Evolutionary conservation across 2,888 invertebrate species (phyloP), one percentile per base, ranked within the genome.

Genomic region (Sclerodermus sp.): DNA sequence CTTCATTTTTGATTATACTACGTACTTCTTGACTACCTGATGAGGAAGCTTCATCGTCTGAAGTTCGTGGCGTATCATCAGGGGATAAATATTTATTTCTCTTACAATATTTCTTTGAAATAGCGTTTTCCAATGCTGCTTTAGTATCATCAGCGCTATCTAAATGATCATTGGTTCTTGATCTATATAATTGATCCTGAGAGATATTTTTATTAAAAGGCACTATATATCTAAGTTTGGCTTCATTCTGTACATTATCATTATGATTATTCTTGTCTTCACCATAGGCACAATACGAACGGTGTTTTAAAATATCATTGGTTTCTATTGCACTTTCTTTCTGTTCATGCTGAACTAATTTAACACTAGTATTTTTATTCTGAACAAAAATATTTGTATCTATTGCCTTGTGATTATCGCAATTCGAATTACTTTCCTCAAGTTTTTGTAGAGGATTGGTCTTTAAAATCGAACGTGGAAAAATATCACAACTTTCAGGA

Each of bases 11-110:
- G 43, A 81, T 85, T 64, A 86, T 86, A 45, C 82, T 84, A 1
- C 83, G 80, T 57, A 87, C 83, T 72, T 87, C 87, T 1, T 85
- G 79, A 0, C 85, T 85, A 17, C 86, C 86, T 44, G 85, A 86
- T 57, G 86, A 86, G 3, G 44, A 51, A 30, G 44, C 36, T 64
- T 86, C 86, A 1, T 84, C 85, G 0, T 85, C 85, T 9, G 79
- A 79, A 15, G 54, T 46, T 5, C 46, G 57, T 42, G 45, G 31
- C 16, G 31, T 52, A 42, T 54, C 55, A n/a, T 43, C 49, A 2
- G 9, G 14, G 5, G 40, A 40, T 16, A 30, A 45, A 48, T 4
- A 1, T 29, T 39, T 44, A 36, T 13, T 32, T 15, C 14, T 39
- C 15, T 29, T 52, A 42, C 32, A 13, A 17, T 31, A 34, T n/a